These are phyloP conservation scores for Lepeophtheirus nordmannii DNA, from an alignment of 2,888 invertebrate species.

Conservation along the genomic window DNA sequence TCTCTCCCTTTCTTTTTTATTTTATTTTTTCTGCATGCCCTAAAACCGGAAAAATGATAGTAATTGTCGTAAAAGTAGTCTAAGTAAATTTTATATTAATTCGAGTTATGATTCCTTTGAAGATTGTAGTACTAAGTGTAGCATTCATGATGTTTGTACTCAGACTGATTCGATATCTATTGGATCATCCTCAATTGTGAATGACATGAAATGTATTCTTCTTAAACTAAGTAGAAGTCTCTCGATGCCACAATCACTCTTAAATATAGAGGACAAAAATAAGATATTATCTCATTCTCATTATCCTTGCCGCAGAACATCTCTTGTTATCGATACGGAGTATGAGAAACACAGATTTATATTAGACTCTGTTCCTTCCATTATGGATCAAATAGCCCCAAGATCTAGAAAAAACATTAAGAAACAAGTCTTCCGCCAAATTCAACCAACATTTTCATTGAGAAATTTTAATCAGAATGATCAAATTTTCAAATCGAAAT, in stretches of 20 bases:
- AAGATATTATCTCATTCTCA: neutral
- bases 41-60: too few species aligned
- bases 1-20: too few species aligned
- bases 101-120: too few species aligned
- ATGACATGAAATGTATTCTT: neutral
- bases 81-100: too few species aligned
- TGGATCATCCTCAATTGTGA: neutral
- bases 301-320: neutral
- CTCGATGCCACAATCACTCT: neutral
- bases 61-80: too few species aligned
- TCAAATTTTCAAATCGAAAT: too few species aligned
- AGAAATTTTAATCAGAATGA: neutral
- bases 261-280: too few species aligned
- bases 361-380: neutral
- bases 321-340: neutral
- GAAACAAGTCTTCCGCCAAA: neutral
- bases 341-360: neutral
- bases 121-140: too few species aligned
- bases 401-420: neutral
- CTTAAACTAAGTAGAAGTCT: neutral
- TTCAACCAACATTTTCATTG: neutral
- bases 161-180: neutral
- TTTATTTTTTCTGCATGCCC: too few species aligned
- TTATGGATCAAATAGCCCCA: neutral
- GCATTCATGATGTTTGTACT: neutral